Evolutionary conservation across 2,888 invertebrate genomes (phyloP).

Genomic region (Eupithecia inturbata): DNA sequence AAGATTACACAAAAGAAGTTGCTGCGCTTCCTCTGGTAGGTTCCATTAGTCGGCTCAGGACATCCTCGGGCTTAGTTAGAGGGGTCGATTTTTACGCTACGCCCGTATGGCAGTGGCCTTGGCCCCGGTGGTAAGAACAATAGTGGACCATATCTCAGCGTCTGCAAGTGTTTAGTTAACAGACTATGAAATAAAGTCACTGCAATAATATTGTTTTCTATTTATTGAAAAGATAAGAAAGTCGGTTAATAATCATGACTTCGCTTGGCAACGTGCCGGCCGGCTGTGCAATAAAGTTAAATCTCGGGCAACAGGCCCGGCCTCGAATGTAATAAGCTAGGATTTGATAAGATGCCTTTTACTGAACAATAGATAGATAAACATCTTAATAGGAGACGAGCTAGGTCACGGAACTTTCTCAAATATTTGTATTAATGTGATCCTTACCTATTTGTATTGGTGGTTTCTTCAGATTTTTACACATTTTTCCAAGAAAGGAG

Average conservation of each 20-base stretch:
- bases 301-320: conserved; percentile 63
- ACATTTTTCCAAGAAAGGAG: neutral
- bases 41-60: too few relatives aligned
- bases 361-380: conserved; percentile 47
- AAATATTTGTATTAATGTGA: neutral
- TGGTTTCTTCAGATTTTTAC: neutral
- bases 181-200: conserved; percentile 21
- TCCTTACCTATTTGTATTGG: neutral
- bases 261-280: conserved; percentile 69
- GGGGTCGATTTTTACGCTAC: too few relatives aligned
- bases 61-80: too few relatives aligned
- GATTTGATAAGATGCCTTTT: conserved; percentile 55
- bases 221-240: conserved; percentile 55
- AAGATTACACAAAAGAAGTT: too few relatives aligned
- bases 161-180: too few relatives aligned
- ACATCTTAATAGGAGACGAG: neutral
- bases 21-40: too few relatives aligned
- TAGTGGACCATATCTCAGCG: too few relatives aligned
- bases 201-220: conserved; percentile 34
- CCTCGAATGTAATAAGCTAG: conserved; percentile 54
- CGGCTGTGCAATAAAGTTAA: conserved; percentile 63
- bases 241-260: conserved; percentile 65
- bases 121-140: too few relatives aligned
- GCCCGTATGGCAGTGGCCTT: neutral
- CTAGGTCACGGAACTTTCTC: neutral